phyloP scores from a whole-genome alignment of 2,113 vertebrate species.

The Phaethornis superciliosus region DNA sequence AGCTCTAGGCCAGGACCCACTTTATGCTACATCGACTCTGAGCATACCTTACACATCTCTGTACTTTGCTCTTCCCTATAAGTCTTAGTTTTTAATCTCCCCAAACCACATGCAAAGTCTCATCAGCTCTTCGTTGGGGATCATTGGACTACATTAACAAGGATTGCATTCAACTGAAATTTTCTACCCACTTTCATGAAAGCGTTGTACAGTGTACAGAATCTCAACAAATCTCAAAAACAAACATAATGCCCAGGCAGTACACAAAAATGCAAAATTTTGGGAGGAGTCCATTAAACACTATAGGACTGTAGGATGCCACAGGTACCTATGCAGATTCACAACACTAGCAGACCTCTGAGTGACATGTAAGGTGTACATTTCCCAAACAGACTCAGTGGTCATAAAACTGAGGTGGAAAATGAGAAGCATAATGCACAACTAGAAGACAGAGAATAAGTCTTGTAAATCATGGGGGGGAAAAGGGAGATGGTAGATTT shows the following conservation, averaged over 20 bases:
- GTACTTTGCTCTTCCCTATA: background rate
- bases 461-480: background rate
- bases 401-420: slow-evolving; percentile 27
- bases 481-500: background rate
- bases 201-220: background rate
- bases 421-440: slow-evolving; percentile 18
- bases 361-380: background rate
- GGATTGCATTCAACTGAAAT: background rate
- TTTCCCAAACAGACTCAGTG: slow-evolving; percentile 4
- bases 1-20: background rate
- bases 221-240: background rate
- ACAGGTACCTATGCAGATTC: slow-evolving; percentile 8
- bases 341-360: background rate
- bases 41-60: background rate
- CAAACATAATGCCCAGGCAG: background rate
- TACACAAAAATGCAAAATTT: background rate
- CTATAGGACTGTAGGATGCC: background rate
- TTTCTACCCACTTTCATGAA: background rate
- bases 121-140: background rate
- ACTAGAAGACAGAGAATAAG: background rate
- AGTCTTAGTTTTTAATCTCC: background rate
- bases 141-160: background rate
- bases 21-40: background rate
- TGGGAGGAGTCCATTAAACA: background rate
- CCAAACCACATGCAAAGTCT: background rate